Percentiles rank a stretch among this genome's conserved stretches.
These are phyloP conservation scores for Brassicogethes aeneus DNA, from an alignment of 2,888 invertebrate genomes.

Conservation along the genomic window DNA sequence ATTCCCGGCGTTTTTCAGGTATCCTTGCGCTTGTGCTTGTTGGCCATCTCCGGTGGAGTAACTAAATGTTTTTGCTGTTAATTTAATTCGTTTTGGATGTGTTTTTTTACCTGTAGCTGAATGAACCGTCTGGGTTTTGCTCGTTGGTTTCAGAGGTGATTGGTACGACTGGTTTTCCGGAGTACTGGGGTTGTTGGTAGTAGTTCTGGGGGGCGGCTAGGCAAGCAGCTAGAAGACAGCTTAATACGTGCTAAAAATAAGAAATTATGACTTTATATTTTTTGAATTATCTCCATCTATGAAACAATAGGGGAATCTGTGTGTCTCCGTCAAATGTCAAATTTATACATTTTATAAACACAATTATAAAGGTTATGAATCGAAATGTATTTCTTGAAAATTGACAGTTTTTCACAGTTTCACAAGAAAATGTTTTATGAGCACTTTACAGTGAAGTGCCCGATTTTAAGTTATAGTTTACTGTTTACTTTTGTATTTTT, in stretches of 20 bases:
- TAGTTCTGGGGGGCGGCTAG: slow-evolving; percentile 27
- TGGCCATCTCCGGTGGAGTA: slow-evolving; percentile 71
- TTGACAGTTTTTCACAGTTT: too few species aligned
- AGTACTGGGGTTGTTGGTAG: slow-evolving; percentile 17
- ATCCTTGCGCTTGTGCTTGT: slow-evolving; percentile 69
- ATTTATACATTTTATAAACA: too few species aligned
- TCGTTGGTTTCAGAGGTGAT: slow-evolving; percentile 48
- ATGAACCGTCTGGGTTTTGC: slow-evolving; percentile 51
- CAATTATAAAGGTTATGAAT: too few species aligned
- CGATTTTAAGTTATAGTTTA: too few species aligned
- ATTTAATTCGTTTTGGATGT: neutral
- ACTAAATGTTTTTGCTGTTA: slow-evolving; percentile 36
- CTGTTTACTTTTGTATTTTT: too few species aligned
- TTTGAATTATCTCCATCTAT: neutral
- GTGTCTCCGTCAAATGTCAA: too few species aligned
- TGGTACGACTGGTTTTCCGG: slow-evolving; percentile 38
- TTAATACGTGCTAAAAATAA: slow-evolving; percentile 16
- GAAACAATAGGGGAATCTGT: too few species aligned
- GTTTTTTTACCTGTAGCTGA: slow-evolving; percentile 43
- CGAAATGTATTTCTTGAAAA: too few species aligned
- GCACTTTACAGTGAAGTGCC: too few species aligned
- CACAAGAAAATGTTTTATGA: too few species aligned
- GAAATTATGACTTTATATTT: too few species aligned
- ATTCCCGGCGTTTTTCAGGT: slow-evolving; percentile 60
- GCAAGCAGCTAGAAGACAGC: slow-evolving; percentile 21